Evolutionary conservation across 2,888 invertebrate genomes (phyloP).

Genomic region (Pheosia gnoma): DNA sequence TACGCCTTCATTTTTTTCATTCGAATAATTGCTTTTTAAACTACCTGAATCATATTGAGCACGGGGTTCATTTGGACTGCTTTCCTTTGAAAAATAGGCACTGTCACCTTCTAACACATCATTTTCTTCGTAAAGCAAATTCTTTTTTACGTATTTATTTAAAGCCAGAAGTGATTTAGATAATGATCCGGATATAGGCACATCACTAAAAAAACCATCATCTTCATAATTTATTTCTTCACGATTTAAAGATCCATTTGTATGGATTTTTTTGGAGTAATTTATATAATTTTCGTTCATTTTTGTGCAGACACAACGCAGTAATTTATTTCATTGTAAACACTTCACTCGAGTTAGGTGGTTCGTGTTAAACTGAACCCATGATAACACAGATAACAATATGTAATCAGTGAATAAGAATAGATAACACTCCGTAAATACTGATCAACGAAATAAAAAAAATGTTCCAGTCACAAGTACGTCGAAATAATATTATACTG

Average conservation of each 20-base stretch:
- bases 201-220: slow-evolving; percentile 71
- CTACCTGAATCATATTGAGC: slow-evolving; percentile 71
- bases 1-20: slow-evolving; percentile 32
- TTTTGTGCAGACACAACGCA: slow-evolving; percentile 36
- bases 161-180: slow-evolving; percentile 73
- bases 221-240: slow-evolving; percentile 56
- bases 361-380: slow-evolving; percentile 54
- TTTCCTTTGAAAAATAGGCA: slow-evolving; percentile 76
- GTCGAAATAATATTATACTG: slow-evolving; percentile 40
- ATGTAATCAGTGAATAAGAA: slow-evolving; percentile 57
- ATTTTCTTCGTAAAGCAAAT: slow-evolving; percentile 70
- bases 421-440: slow-evolving; percentile 62
- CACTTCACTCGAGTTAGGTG: slow-evolving; percentile 48
- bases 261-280: slow-evolving; percentile 29
- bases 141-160: slow-evolving; percentile 74
- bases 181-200: slow-evolving; percentile 64
- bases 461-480: slow-evolving; percentile 14
- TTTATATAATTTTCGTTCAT: slow-evolving; percentile 47
- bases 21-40: slow-evolving; percentile 58
- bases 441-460: slow-evolving; percentile 33
- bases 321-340: slow-evolving; percentile 40
- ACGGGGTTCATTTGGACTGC: slow-evolving; percentile 69
- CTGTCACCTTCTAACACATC: slow-evolving; percentile 57
- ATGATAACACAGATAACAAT: slow-evolving; percentile 57
- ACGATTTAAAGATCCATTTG: slow-evolving; percentile 32